Conservation (phyloP, 2,888 invertebrate species). For the Drosophila anceps region DNA sequence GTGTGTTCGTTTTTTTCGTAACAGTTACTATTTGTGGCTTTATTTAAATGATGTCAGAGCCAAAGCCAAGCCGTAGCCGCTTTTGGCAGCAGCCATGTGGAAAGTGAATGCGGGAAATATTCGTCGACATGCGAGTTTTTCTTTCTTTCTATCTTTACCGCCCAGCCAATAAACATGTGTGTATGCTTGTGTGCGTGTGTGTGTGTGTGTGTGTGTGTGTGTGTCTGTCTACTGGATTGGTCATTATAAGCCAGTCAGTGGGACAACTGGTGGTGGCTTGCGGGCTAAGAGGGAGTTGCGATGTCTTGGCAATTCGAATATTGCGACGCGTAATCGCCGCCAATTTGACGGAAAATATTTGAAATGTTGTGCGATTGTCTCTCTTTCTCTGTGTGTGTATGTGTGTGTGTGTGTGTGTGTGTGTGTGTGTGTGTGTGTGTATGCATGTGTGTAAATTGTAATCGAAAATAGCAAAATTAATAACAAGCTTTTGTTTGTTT, state of each 20-base stretch:
- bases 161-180: conserved; percentile 19
- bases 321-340: conserved; percentile 73
- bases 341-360: conserved; percentile 73
- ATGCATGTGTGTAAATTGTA: conserved; percentile 61
- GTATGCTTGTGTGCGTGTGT: conserved; percentile 28
- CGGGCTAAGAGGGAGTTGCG: conserved; percentile 12
- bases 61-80: conserved; percentile 35
- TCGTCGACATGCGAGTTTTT: conserved; percentile 70
- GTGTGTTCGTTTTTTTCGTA: conserved; percentile 48
- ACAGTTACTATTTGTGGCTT: conserved; percentile 56
- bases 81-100: conserved; percentile 71
- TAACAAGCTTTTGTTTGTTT: conserved; percentile 55
- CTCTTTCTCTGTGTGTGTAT: conserved; percentile 10
- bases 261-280: conserved; percentile 58
- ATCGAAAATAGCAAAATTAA: conserved; percentile 66
- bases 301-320: conserved; percentile 51
- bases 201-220: conserved; percentile 20
- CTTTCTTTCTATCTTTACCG: conserved; percentile 59
- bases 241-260: conserved; percentile 76
- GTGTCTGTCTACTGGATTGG: conserved; percentile 41
- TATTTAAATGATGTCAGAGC: conserved; percentile 76
- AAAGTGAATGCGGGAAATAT: conserved; percentile 82
- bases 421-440: too few relatives aligned
- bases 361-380: conserved; percentile 27
- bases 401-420: conserved; percentile 11